A percentile compares a stretch with the other conserved stretches of the same genome.
Evolutionary conservation across 2,113 vertebrate species (phyloP).

Genomic region (Lampris incognitus): DNA sequence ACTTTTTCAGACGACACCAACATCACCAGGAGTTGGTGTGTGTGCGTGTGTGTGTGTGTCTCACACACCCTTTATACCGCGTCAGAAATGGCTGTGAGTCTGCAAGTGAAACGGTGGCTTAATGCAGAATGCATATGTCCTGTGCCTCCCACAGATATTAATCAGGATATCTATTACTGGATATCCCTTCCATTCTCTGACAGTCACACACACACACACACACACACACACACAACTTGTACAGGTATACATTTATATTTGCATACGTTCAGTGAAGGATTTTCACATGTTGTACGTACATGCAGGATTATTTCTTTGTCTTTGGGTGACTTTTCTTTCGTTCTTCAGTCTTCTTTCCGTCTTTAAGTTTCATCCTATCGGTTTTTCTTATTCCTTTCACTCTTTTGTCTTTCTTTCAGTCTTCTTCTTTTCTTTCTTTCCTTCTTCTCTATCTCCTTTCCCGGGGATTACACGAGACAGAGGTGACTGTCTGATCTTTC

Average conservation of each 20-base stretch:
- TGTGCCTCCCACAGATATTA: constrained; percentile 45
- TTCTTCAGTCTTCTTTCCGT: neutral
- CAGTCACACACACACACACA: too few species aligned
- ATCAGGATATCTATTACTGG: too few species aligned
- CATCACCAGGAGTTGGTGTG: constrained; percentile 41
- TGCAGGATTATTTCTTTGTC: constrained; percentile 31
- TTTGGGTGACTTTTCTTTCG: neutral
- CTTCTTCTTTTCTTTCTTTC: constrained; percentile 21
- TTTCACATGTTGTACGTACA: constrained; percentile 24
- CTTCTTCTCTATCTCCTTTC: neutral
- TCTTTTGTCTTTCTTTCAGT: constrained; percentile 45
- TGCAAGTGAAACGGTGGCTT: constrained; percentile 36
- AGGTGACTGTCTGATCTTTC: too few species aligned
- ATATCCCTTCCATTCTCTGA: too few species aligned
- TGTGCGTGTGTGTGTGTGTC: constrained; percentile 36
- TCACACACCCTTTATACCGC: neutral
- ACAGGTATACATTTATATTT: constrained; percentile 4
- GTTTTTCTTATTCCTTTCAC: constrained; percentile 23
- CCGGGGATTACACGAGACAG: too few species aligned
- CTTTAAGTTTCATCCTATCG: neutral
- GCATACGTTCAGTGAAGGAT: constrained; percentile 31
- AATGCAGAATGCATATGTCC: constrained; percentile 34
- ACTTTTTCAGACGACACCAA: constrained; percentile 47
- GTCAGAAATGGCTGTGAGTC: constrained; percentile 31
- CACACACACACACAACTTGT: too few species aligned